A percentile compares a stretch with the other conserved stretches of the same genome.
phyloP scores from a whole-genome alignment of 1,140 invertebrate genomes.

The Frieseomelitta varia region DNA sequence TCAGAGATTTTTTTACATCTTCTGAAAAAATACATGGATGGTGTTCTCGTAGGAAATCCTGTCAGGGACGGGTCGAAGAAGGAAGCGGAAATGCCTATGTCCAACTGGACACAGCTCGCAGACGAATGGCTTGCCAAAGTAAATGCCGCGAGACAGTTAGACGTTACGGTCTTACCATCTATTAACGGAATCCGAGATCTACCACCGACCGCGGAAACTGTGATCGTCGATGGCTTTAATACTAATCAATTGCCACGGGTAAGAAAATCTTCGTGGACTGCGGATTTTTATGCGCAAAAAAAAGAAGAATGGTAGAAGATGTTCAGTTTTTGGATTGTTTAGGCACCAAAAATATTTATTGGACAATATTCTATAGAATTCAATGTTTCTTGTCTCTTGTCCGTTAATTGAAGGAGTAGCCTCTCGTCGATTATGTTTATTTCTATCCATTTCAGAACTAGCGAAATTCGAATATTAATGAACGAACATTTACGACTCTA shows the following conservation, averaged over 20 bases:
- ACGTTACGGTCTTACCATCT: conserved; percentile 69
- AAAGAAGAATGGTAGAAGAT: too few relatives aligned
- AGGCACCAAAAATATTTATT: too few relatives aligned
- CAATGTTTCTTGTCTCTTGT: too few relatives aligned
- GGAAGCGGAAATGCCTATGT: conserved; percentile 64
- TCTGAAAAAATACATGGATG: neutral
- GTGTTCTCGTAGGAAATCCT: conserved; percentile 63
- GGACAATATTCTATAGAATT: too few relatives aligned
- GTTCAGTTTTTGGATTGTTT: too few relatives aligned
- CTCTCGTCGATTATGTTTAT: too few relatives aligned
- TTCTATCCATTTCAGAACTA: too few relatives aligned
- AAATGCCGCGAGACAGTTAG: conserved; percentile 45
- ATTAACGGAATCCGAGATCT: conserved; percentile 55
- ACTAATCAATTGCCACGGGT: conserved; percentile 63
- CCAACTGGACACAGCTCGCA: conserved; percentile 72
- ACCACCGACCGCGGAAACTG: conserved; percentile 64
- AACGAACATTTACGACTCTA: too few relatives aligned
- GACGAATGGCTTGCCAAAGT: conserved; percentile 70
- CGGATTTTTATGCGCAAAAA: too few relatives aligned
- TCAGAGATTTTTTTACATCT: neutral
- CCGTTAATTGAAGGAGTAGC: too few relatives aligned
- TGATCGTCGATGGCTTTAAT: conserved; percentile 63
- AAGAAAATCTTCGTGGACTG: conserved; percentile 11
- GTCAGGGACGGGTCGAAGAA: conserved; percentile 47
- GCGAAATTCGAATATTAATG: too few relatives aligned